These are phyloP conservation scores for Pterostichus niger DNA, from an alignment of 2,888 invertebrate species.

Conservation along the genomic window DNA sequence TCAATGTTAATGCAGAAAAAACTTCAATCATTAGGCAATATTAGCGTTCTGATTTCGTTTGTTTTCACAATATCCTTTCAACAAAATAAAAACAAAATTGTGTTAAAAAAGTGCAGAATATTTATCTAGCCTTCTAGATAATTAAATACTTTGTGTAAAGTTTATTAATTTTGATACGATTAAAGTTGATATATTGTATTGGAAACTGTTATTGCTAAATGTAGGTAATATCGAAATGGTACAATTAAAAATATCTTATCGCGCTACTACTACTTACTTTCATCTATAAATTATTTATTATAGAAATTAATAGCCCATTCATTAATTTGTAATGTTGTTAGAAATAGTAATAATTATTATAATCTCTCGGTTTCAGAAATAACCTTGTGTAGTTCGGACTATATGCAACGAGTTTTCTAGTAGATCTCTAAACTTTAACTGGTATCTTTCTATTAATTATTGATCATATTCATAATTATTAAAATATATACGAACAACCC, in stretches of 20 bases:
- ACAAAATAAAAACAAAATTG: slow-evolving; percentile 8
- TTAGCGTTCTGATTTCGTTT: neutral
- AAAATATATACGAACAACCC: too few species aligned
- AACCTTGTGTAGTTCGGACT: neutral
- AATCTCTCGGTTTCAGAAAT: neutral
- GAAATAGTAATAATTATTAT: neutral
- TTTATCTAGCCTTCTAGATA: slow-evolving; percentile 30
- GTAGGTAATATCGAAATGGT: neutral
- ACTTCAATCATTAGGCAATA: neutral
- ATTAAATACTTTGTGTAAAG: neutral
- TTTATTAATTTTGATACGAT: slow-evolving; percentile 11
- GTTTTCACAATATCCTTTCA: slow-evolving; percentile 32
- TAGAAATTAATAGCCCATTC: slow-evolving; percentile 25
- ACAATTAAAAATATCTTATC: neutral
- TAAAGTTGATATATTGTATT: slow-evolving; percentile 5
- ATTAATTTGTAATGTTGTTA: slow-evolving; percentile 9
- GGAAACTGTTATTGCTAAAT: neutral
- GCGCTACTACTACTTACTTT: neutral
- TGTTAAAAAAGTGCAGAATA: slow-evolving; percentile 12
- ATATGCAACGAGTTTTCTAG: too few species aligned
- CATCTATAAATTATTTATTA: neutral
- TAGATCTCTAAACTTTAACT: too few species aligned
- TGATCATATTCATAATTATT: too few species aligned
- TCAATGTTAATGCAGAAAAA: slow-evolving; percentile 50
- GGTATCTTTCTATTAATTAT: too few species aligned